Evolutionary conservation across 1,140 invertebrate species (phyloP).

Genomic region (Leptonema lineaticorne): DNA sequence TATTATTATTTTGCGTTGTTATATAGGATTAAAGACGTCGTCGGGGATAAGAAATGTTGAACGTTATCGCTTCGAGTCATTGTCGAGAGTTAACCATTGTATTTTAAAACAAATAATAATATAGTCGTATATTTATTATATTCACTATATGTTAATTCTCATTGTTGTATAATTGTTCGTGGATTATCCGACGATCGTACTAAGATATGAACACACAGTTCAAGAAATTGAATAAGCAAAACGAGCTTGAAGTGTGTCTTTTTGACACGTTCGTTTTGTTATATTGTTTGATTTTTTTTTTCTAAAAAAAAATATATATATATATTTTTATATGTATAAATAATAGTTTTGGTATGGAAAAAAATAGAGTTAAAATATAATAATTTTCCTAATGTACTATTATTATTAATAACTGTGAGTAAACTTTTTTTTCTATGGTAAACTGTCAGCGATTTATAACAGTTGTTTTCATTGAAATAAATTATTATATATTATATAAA

Average conservation of each 20-base stretch:
- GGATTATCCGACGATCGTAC: background rate
- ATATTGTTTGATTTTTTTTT: no score
- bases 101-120: background rate
- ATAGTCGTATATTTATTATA: background rate
- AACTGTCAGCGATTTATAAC: no score
- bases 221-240: background rate
- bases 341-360: no score
- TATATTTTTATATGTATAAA: no score
- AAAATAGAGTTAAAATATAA: no score
- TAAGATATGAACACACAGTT: background rate
- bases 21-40: no score
- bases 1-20: no score
- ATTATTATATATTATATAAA: no score
- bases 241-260: background rate
- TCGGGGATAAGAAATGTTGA: background rate
- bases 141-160: background rate
- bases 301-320: no score
- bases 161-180: background rate
- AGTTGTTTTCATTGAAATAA: no score
- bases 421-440: background rate
- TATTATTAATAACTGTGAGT: background rate
- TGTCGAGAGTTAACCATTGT: background rate
- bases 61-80: background rate
- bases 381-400: background rate
- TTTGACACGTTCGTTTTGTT: no score